Base-by-base conservation (phyloP, 1,140 invertebrate genomes). In the Acyrthosiphon pisum region DNA sequence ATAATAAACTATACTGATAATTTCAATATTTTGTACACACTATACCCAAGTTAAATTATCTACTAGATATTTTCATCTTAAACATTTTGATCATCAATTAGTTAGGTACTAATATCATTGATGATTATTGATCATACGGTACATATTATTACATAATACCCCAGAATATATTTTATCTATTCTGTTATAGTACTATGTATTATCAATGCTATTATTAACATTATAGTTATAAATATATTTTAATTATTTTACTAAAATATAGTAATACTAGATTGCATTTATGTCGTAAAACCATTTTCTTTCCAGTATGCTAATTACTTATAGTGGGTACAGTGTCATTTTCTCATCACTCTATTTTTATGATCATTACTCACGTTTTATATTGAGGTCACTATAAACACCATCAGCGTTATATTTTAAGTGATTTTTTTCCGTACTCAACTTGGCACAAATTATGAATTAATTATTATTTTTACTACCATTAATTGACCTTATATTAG, bases 321-420 rank as follows among this genome's bases (percentile, higher is more conserved):
- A 26, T 60, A 90, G 89, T 37, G 35, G n/a, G 35, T 50, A 50
- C 35, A 44, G 46, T 84, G 81, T 84, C 91, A 93, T 93, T 41
- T 84, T 84, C n/a, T 93, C 81, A 50, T 93, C 91, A 93, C 81
- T 93, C 81, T 93, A 93, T 93, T 93, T 93, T 84, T 93, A 86
- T 93, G 81, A 84, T 93, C 91, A 56, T 93, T 86, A 93, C 91
- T 93, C 76, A 93, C 50, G 81, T 37, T 93, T 86, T 48, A 56
- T 86, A 84, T 83, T 23, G 91, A 93, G 91, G 91, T 93, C 91
- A 91, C 46, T 84, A 56, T 81, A 86, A 53, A 53, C 48, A 50
- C 48, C 91, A 93, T 93, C 48, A 93, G 50, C 14, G 44, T 22
- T 56, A 41, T 93, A 93, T 86, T 56, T 56, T 50, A 93, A 50